These are phyloP conservation scores for Ammodytes marinus DNA, from an alignment of 2,113 vertebrate species.

Conservation along the genomic window DNA sequence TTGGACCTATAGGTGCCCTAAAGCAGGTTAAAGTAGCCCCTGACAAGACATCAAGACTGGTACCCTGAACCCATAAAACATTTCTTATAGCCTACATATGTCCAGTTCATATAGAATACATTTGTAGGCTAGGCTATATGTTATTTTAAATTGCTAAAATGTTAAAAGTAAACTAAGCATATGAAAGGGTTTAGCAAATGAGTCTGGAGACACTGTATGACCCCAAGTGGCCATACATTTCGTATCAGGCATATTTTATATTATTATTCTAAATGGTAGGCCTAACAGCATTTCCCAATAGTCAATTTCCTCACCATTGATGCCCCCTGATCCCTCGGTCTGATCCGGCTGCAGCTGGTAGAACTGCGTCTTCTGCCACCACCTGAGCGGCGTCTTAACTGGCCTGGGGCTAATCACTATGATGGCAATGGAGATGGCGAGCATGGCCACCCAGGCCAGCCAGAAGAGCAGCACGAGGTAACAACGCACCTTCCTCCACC, in stretches of 20 bases:
- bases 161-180: background rate
- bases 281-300: too few relatives aligned
- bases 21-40: background rate
- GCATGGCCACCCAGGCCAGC: slow-evolving; percentile 77
- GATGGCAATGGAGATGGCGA: slow-evolving; percentile 66
- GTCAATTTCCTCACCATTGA: slow-evolving; percentile 69
- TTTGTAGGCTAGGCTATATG: too few relatives aligned
- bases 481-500: slow-evolving; percentile 77
- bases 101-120: background rate
- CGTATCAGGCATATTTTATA: too few relatives aligned
- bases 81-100: background rate
- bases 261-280: too few relatives aligned
- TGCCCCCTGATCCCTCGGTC: slow-evolving; percentile 14
- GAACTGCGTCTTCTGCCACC: slow-evolving; percentile 83
- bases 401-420: slow-evolving; percentile 68
- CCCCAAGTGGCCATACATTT: background rate
- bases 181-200: too few relatives aligned
- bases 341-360: slow-evolving; percentile 70
- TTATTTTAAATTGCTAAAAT: background rate
- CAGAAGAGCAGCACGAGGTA: slow-evolving; percentile 81
- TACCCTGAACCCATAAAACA: background rate
- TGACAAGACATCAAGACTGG: background rate
- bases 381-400: slow-evolving; percentile 48
- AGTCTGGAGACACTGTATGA: background rate
- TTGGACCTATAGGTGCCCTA: background rate